A percentile compares a stretch with the other conserved stretches of the same genome.
Evolutionary conservation across 2,888 invertebrate species (phyloP).

Genomic region (Cerceris rybyensis): DNA sequence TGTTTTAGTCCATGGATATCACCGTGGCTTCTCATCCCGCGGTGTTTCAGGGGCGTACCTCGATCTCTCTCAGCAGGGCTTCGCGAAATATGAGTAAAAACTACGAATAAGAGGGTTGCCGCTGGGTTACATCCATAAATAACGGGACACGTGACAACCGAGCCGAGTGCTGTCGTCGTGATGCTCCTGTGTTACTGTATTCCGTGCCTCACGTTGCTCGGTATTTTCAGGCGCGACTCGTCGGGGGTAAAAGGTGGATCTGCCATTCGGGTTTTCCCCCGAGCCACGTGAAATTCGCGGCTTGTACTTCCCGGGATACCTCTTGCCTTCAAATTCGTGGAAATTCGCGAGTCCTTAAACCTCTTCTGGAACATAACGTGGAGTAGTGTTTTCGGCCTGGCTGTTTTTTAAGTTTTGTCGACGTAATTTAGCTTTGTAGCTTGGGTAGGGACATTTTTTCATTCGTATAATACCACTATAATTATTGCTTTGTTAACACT

Average conservation of each 20-base stretch:
- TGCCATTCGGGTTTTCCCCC: constrained; percentile 14
- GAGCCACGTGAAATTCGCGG: constrained; percentile 34
- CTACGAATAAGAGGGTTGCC: constrained; percentile 76
- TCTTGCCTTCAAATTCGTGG: constrained; percentile 38
- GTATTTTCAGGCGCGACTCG: constrained; percentile 44
- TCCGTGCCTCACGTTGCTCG: constrained; percentile 38
- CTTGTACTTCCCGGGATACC: constrained; percentile 48
- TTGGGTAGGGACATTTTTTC: no score
- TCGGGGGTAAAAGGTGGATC: constrained; percentile 35
- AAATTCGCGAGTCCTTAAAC: background rate
- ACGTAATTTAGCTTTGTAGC: no score
- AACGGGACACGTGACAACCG: constrained; percentile 74
- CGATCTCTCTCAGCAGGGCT: constrained; percentile 46
- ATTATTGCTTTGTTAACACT: no score
- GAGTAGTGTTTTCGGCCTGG: no score
- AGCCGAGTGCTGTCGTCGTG: constrained; percentile 56
- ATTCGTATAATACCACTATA: no score
- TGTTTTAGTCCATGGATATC: constrained; percentile 49
- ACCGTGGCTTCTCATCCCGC: constrained; percentile 48
- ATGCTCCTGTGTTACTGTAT: constrained; percentile 55
- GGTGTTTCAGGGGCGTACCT: constrained; percentile 40
- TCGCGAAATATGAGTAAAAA: constrained; percentile 75
- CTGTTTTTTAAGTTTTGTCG: no score
- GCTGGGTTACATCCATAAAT: constrained; percentile 74
- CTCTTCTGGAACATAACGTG: no score